Evolutionary conservation across 2,888 invertebrate genomes (phyloP), one percentile per base, ranked within the genome.

Genomic region (Dynastes grantii): DNA sequence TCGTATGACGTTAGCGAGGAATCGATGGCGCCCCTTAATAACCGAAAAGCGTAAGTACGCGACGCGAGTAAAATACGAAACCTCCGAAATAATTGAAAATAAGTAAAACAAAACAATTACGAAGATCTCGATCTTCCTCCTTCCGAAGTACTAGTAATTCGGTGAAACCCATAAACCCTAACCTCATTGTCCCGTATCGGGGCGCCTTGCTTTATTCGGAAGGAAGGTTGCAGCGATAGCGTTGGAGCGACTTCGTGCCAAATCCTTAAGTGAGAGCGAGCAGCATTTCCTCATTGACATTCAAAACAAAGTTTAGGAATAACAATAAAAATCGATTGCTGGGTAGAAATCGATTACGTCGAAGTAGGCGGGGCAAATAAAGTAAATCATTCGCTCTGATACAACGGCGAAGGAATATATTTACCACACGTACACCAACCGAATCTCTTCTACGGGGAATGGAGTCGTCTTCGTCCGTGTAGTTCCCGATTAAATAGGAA

Each of bases 271-370:
- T n/a, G 22, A 3, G 55, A 27, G 55, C 16, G 8, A 22, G 16
- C 55, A 6, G 22, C 22, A 9, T 58, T 16, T 64, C 32, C 80
- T 80, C 84, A 86, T 87, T 85, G 85, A 84, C 84, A 87, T 86
- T 86, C 86, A 84, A 85, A 84, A 83, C 85, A 82, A 87, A 86
- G 84, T 87, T 86, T 82, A 77, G 79, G 83, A 84, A 86, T 86
- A 86, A 86, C 86, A 85, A 84, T 86, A 86, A 86, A 86, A 87
- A 85, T 85, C 85, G 84, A 86, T 83, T 85, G 83, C 81, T 84
- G 32, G 32, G 85, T 84, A 84, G 84, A 84, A 85, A 85, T 86
- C 85, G 85, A 85, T 86, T 85, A 82, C 82, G 16, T 3, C 16
- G 73, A 13, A 64, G 64, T 32, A 61, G 55, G 58, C 37, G 58